Base-by-base conservation (phyloP, 1,140 invertebrate species). In the Coptotermes formosanus region DNA sequence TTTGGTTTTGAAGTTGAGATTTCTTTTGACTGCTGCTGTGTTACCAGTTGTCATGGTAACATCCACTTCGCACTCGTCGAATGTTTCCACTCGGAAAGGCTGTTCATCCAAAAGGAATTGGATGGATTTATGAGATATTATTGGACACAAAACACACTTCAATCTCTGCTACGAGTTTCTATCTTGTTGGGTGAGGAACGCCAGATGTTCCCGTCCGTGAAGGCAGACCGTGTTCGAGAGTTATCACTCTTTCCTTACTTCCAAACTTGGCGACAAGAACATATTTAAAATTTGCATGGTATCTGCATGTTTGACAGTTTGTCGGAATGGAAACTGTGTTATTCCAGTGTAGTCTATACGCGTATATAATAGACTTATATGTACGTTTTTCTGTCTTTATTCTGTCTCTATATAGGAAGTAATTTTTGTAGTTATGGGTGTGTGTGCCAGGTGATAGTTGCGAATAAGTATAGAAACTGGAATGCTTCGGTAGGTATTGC, bases 61-160 rank as follows among this genome's bases (percentile, higher is more conserved):
- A 75, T 75, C 25, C 64, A 75, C 64, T 75, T 75, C 64, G 16
- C 64, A 16, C 64, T 75, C 7, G 30, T 75, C 25, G 64, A 75
- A 75, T 75, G 6, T 75, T 75, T 75, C 64, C 64, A 75, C 64
- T 75, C 64, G n/a, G 64, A 75, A 25, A n/a, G 3, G 64, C 4
- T 75, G 25, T 75, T 75, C 64, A 75, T 75, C 64, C 64, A 75
- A 75, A 75, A 75, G 64, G 64, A 75, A 75, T 75, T 75, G 64
- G 64, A 75, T 75, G 64, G 64, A 75, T 75, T 75, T 75, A 75
- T 75, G 64, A 75, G 64, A 75, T 30, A 75, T 75, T 75, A 75
- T 75, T 75, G 64, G 64, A 75, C 64, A 75, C 64, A 75, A 75
- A 75, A 75, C 64, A 75, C 64, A 75, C 25, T 75, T 75, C 64